These are phyloP conservation scores for Macropus fuliginosus DNA, from an alignment of 2,797 vertebrate species.

Conservation along the genomic window DNA sequence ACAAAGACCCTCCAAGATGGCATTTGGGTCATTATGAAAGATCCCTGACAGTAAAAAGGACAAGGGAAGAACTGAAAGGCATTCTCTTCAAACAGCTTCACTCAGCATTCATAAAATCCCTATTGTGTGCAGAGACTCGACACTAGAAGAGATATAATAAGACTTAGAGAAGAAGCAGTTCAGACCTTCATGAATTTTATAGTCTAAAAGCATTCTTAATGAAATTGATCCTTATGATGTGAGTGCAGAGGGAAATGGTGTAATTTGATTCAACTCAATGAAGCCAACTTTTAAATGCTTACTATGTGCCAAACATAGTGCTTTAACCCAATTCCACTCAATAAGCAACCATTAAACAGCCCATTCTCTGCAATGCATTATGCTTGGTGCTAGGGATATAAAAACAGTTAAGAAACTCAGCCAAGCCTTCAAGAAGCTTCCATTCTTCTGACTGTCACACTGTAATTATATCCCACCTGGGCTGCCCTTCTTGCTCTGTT, in stretches of 20 bases:
- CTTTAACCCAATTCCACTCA: background rate
- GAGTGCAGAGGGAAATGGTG: background rate
- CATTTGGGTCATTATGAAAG: background rate
- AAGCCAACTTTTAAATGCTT: background rate
- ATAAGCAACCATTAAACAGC: background rate
- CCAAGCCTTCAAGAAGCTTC: background rate
- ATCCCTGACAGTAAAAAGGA: conserved; percentile 36
- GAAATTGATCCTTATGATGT: background rate
- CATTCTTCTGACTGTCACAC: background rate
- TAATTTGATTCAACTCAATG: background rate
- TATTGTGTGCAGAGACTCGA: background rate
- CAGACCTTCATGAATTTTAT: background rate
- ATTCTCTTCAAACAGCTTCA: background rate
- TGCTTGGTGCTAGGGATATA: background rate
- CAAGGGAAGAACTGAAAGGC: conserved; percentile 17
- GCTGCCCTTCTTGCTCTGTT: background rate
- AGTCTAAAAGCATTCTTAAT: background rate
- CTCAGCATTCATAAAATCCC: background rate
- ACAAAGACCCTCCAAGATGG: background rate
- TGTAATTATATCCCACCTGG: background rate
- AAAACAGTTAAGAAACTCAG: background rate
- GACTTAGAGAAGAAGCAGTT: background rate
- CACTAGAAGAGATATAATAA: background rate
- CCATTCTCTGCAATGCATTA: background rate
- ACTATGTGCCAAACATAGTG: background rate